Conservation (phyloP, 1,140 invertebrate species). For the Propsilocerus akamusi region DNA sequence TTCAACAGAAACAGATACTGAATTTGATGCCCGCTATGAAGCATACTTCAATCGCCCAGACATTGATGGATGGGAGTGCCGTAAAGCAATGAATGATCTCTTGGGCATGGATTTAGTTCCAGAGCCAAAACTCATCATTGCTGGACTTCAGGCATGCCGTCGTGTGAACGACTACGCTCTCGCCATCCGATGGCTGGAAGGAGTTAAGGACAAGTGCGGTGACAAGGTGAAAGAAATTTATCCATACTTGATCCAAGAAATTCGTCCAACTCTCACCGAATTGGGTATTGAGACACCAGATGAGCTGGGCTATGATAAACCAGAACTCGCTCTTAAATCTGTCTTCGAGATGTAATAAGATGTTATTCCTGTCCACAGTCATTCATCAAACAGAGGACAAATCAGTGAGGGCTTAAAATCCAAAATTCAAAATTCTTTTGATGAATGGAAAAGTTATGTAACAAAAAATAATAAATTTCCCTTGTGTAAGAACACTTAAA, state of each 20-base stretch:
- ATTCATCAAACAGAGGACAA: too few relatives aligned
- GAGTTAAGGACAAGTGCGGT: slow-evolving; percentile 83
- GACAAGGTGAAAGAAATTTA: slow-evolving; percentile 58
- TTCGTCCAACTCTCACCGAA: slow-evolving; percentile 79
- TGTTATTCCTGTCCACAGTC: too few relatives aligned
- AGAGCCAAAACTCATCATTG: slow-evolving; percentile 81
- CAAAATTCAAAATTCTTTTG: too few relatives aligned
- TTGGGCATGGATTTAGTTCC: slow-evolving; percentile 85
- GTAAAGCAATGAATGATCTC: slow-evolving; percentile 69
- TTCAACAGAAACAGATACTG: slow-evolving; percentile 36
- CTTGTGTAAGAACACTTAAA: too few relatives aligned
- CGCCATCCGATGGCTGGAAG: slow-evolving; percentile 81
- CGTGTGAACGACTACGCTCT: slow-evolving; percentile 87
- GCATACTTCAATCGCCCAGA: slow-evolving; percentile 74
- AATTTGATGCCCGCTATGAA: slow-evolving; percentile 60
- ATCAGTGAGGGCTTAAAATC: too few relatives aligned
- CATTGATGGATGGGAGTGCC: slow-evolving; percentile 92
- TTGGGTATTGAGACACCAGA: slow-evolving; percentile 88
- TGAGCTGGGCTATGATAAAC: slow-evolving; percentile 93
- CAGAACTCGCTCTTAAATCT: slow-evolving; percentile 69
- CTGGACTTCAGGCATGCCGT: slow-evolving; percentile 83
- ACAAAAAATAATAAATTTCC: too few relatives aligned
- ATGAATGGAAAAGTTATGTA: too few relatives aligned
- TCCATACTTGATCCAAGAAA: slow-evolving; percentile 85
- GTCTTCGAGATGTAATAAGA: slow-evolving; percentile 51